A percentile compares a stretch with the other conserved stretches of the same genome.
Conservation (phyloP, 2,888 invertebrate genomes). For the Xanthia icteritia region DNA sequence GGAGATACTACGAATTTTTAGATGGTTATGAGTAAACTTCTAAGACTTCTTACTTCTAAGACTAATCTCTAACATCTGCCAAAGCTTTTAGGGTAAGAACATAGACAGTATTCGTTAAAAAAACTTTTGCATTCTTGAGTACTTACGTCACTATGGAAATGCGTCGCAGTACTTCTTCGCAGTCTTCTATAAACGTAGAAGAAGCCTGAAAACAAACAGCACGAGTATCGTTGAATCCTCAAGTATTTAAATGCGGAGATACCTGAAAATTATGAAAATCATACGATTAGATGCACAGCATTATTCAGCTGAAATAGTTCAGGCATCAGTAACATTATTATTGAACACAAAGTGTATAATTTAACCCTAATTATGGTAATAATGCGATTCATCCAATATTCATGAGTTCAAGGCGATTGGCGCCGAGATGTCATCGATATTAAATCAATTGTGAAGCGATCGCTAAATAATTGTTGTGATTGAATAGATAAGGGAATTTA, state of each 20-base stretch:
- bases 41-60: too few relatives aligned
- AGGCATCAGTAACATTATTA: constrained; percentile 26
- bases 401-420: constrained; percentile 57
- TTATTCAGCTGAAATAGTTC: constrained; percentile 31
- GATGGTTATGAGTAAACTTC: neutral
- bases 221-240: too few relatives aligned
- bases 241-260: too few relatives aligned
- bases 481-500: constrained; percentile 18
- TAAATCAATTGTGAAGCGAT: constrained; percentile 56
- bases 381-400: constrained; percentile 53
- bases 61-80: too few relatives aligned
- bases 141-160: too few relatives aligned
- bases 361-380: constrained; percentile 61
- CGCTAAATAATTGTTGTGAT: constrained; percentile 31
- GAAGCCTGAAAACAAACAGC: neutral
- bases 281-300: too few relatives aligned
- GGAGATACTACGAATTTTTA: neutral
- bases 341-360: constrained; percentile 59
- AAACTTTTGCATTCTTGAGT: too few relatives aligned
- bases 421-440: constrained; percentile 60
- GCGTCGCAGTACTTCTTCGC: too few relatives aligned
- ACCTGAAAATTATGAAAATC: too few relatives aligned
- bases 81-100: too few relatives aligned
- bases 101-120: too few relatives aligned
- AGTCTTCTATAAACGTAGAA: neutral